phyloP scores from a whole-genome alignment of 1,140 invertebrate genomes.

The Aphis craccivora region DNA sequence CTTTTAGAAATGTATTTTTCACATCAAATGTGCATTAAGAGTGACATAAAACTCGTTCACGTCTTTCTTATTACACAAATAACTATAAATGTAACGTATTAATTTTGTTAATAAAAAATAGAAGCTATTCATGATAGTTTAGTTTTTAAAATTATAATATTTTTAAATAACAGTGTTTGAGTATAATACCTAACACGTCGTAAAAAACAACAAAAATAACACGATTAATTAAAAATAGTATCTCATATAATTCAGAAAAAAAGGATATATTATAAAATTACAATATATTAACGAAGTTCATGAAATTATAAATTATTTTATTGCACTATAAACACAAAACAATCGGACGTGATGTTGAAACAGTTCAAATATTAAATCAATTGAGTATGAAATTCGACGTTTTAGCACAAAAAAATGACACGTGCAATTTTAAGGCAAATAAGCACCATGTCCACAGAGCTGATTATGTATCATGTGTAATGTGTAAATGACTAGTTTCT shows the following conservation, averaged over 20 bases:
- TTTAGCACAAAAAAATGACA: not conserved
- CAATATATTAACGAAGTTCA: not conserved
- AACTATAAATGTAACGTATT: not conserved
- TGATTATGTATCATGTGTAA: not conserved
- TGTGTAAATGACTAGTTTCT: not conserved
- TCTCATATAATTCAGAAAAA: not conserved
- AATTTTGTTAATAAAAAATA: conserved; percentile 9
- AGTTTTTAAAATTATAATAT: not conserved
- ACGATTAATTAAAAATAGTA: not conserved
- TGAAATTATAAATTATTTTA: not conserved
- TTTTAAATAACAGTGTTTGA: not conserved
- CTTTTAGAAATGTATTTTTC: not conserved
- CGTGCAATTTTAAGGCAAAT: not conserved
- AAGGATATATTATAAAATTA: not conserved
- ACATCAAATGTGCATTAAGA: not conserved
- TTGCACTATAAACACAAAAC: not conserved
- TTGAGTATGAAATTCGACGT: not conserved
- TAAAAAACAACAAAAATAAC: not conserved
- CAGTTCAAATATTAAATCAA: not conserved
- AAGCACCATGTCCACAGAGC: not conserved
- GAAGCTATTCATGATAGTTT: not conserved
- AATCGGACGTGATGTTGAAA: not conserved
- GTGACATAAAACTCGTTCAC: not conserved
- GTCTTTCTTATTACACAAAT: not conserved
- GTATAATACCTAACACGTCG: not conserved